These are phyloP conservation scores for Lagodon rhomboides DNA, from an alignment of 2,797 vertebrate genomes.

Conservation along the genomic window DNA sequence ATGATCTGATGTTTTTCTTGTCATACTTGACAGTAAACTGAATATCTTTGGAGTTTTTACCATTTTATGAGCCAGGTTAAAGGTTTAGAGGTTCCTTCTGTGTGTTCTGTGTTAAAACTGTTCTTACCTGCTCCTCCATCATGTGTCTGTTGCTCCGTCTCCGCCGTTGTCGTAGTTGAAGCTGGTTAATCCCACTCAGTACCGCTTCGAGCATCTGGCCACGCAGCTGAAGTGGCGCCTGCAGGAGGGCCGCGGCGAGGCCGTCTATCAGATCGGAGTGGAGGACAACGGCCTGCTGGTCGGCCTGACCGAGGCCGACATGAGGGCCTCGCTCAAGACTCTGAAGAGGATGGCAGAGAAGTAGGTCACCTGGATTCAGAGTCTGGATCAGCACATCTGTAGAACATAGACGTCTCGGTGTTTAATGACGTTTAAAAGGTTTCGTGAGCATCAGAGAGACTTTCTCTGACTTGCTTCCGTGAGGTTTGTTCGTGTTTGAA, in stretches of 20 bases:
- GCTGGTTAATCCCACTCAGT: conserved; percentile 96
- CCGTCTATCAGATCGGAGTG: conserved; percentile 97
- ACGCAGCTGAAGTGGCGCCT: conserved; percentile 98
- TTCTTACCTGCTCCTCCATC: background rate
- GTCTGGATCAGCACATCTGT: background rate
- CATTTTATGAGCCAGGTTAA: too few species aligned
- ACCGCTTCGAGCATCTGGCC: conserved; percentile 96
- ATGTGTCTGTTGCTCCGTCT: background rate
- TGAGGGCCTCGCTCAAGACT: conserved; percentile 94
- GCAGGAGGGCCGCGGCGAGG: conserved; percentile 96
- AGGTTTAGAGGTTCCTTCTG: too few species aligned
- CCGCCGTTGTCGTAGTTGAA: conserved; percentile 85
- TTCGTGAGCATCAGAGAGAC: background rate
- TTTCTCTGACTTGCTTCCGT: too few species aligned
- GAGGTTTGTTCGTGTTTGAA: background rate
- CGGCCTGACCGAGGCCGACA: conserved; percentile 93
- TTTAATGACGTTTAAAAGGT: background rate
- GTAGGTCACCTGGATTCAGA: conserved; percentile 74
- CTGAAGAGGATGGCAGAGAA: conserved; percentile 97
- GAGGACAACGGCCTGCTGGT: conserved; percentile 97
- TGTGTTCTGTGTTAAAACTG: too few species aligned
- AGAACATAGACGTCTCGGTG: background rate
- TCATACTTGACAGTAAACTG: too few species aligned
- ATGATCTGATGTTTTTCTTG: too few species aligned
- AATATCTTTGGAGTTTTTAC: too few species aligned